Conservation (phyloP, 2,113 vertebrate species). For the Apodemus speciosus region DNA sequence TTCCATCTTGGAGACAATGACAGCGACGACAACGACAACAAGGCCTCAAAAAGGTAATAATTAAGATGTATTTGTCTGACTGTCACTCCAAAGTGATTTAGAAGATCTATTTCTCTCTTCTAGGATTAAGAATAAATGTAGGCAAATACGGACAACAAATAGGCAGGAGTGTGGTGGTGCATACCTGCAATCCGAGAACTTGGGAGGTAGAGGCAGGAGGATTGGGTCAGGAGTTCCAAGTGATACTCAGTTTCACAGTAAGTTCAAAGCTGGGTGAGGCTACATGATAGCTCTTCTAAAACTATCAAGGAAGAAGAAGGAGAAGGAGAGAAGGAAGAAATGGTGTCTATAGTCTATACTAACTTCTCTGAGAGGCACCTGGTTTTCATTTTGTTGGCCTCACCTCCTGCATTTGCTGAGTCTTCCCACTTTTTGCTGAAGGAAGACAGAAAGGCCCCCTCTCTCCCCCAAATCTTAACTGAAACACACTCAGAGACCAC, state of each 20-base stretch:
- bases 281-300: not conserved
- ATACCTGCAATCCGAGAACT: not conserved
- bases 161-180: not conserved
- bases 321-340: slow-evolving; percentile 58
- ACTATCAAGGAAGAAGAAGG: not conserved
- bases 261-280: not conserved
- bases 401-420: not conserved
- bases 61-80: not conserved
- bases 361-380: slow-evolving; percentile 70
- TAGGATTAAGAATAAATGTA: not conserved
- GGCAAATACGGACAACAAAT: not conserved
- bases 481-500: slow-evolving; percentile 10
- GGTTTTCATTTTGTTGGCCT: not conserved
- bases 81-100: not conserved
- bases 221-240: not conserved
- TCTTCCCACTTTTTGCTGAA: not conserved
- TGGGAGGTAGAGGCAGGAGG: not conserved
- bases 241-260: not conserved
- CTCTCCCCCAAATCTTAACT: not conserved
- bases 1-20: too few species aligned
- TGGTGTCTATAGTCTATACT: too few species aligned
- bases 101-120: not conserved
- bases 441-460: not conserved
- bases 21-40: not conserved
- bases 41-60: not conserved